Evolutionary conservation across 2,888 invertebrate species (phyloP).

Genomic region (Eristalinus aeneus): DNA sequence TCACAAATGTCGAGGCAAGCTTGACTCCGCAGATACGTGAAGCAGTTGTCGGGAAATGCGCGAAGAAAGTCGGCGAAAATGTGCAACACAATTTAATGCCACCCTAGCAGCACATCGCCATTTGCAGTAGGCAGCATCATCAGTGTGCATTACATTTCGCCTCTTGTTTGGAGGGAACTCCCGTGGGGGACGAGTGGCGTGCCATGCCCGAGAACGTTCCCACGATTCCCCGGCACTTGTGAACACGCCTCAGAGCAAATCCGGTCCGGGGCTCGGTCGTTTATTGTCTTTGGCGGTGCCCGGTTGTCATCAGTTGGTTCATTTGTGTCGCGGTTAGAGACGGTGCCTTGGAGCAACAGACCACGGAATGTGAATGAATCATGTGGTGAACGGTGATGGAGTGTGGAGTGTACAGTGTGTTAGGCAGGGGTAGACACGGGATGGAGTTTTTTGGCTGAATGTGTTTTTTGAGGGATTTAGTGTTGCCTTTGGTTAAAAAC

Average conservation of each 20-base stretch:
- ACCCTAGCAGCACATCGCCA: background rate
- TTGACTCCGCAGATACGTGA: background rate
- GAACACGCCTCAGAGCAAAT: conserved; percentile 40
- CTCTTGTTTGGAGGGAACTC: background rate
- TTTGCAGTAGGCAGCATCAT: background rate
- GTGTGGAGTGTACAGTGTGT: background rate
- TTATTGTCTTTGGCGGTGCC: background rate
- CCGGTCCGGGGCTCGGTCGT: conserved; percentile 1
- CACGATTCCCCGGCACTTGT: conserved; percentile 20
- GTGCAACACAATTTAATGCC: background rate
- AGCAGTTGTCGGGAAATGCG: background rate
- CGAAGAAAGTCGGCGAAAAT: background rate
- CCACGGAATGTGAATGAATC: background rate
- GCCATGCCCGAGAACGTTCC: conserved; percentile 8
- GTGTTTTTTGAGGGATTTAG: too few relatives aligned
- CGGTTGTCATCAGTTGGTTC: background rate
- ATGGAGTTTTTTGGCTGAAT: too few relatives aligned
- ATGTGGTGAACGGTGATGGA: background rate
- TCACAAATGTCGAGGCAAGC: background rate
- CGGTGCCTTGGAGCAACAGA: background rate
- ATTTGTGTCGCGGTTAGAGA: background rate
- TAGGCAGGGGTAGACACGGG: background rate
- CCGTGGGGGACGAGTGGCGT: background rate
- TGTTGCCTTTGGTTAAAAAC: too few relatives aligned
- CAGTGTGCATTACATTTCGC: background rate